These are phyloP conservation scores for Andrena camellia DNA, from an alignment of 2,888 invertebrate species.

Conservation along the genomic window DNA sequence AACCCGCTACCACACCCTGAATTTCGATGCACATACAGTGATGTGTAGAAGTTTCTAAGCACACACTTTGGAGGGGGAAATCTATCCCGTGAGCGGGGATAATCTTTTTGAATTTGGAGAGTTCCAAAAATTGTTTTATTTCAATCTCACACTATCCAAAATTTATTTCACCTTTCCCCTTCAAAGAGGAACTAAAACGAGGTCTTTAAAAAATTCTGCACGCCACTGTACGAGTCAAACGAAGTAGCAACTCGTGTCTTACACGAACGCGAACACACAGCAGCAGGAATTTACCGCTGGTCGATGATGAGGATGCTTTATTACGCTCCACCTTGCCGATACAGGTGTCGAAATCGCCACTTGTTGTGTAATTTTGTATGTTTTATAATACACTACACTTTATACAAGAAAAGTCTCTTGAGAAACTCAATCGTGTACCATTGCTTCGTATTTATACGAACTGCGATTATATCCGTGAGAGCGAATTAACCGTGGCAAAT, in stretches of 20 bases:
- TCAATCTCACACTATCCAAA: not conserved
- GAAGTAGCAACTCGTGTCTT: slow-evolving; percentile 1
- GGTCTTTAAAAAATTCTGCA: not conserved
- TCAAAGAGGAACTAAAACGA: not conserved
- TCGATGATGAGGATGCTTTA: not conserved
- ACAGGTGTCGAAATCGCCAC: slow-evolving; percentile 11
- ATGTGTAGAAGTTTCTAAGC: not conserved
- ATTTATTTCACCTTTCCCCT: not conserved
- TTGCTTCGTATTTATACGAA: slow-evolving; percentile 23
- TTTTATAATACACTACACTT: slow-evolving; percentile 39
- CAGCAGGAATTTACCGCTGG: not conserved
- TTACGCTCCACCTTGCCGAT: not conserved
- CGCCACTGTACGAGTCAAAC: not conserved
- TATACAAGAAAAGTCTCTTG: slow-evolving; percentile 16
- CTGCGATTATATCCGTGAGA: slow-evolving; percentile 37
- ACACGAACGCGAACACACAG: not conserved
- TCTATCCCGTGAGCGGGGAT: not conserved
- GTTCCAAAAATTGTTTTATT: not conserved
- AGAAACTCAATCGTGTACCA: slow-evolving; percentile 14
- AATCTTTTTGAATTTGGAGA: not conserved
- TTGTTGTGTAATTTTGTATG: slow-evolving; percentile 38
- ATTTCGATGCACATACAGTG: not conserved
- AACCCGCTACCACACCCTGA: not conserved
- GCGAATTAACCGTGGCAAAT: slow-evolving; percentile 48
- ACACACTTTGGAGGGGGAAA: not conserved